Conservation (phyloP, 2,797 vertebrate genomes). For the Macrochelys suwanniensis region DNA sequence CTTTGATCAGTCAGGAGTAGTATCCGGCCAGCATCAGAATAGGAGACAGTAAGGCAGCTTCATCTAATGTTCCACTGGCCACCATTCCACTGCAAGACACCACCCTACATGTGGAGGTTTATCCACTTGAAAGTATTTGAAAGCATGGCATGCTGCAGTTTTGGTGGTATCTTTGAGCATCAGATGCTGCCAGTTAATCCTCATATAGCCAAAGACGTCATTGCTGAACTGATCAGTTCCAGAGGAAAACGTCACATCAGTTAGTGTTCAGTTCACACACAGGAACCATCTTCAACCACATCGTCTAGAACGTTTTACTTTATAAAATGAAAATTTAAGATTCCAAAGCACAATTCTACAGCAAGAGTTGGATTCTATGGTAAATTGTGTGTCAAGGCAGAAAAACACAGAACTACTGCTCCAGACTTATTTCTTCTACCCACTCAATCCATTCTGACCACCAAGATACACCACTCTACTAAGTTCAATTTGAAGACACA, state of each 20-base stretch:
- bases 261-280: neutral
- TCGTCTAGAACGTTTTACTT: neutral
- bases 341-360: neutral
- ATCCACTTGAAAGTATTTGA: neutral
- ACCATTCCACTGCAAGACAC: neutral
- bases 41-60: neutral
- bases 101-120: neutral
- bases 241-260: neutral
- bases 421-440: constrained; percentile 1
- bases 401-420: neutral
- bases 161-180: neutral
- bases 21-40: constrained; percentile 16
- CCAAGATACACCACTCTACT: neutral
- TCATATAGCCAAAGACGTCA: neutral
- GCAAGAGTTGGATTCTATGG: neutral
- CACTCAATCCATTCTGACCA: constrained; percentile 11
- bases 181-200: neutral
- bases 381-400: neutral
- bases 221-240: neutral
- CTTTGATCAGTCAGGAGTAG: constrained; percentile 4
- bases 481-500: fast-evolving
- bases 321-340: neutral
- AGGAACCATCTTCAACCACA: neutral
- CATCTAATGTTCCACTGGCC: neutral
- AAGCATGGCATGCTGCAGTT: neutral